phyloP scores from a whole-genome alignment of 2,888 invertebrate genomes.

The Orthosia gothica region DNA sequence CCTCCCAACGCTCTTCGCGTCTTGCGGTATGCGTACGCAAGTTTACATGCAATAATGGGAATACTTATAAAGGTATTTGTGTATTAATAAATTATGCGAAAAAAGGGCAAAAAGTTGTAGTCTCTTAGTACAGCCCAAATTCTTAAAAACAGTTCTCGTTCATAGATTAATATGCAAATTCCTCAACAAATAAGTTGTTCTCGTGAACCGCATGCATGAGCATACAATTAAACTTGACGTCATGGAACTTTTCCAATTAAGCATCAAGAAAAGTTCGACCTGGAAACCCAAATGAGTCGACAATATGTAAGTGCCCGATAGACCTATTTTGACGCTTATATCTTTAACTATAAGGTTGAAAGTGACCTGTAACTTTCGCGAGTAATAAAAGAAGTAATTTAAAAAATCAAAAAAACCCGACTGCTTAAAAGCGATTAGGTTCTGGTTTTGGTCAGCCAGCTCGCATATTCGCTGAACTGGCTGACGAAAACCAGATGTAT shows the following conservation, averaged over 20 bases:
- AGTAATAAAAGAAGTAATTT: too few species aligned
- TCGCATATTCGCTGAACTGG: too few species aligned
- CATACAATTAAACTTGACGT: constrained; percentile 32
- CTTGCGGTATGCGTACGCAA: too few species aligned
- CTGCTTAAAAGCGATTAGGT: too few species aligned
- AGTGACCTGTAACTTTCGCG: too few species aligned
- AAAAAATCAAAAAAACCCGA: too few species aligned
- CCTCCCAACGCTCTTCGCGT: too few species aligned
- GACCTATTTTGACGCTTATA: background rate
- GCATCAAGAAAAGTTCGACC: constrained; percentile 21
- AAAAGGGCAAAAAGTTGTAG: too few species aligned
- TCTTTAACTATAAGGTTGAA: background rate
- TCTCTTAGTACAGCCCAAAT: background rate
- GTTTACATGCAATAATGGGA: too few species aligned
- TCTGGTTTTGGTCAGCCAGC: too few species aligned
- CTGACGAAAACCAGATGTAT: too few species aligned
- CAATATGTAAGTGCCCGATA: background rate
- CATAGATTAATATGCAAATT: constrained; percentile 16
- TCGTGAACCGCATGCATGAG: background rate
- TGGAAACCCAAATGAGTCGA: constrained; percentile 31
- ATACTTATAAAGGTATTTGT: too few species aligned
- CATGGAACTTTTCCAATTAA: constrained; percentile 46
- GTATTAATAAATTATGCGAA: background rate
- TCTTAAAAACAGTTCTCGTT: background rate
- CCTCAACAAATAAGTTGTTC: background rate